Conservation (phyloP, 2,888 invertebrate species). For the Linnaemya tessellans region DNA sequence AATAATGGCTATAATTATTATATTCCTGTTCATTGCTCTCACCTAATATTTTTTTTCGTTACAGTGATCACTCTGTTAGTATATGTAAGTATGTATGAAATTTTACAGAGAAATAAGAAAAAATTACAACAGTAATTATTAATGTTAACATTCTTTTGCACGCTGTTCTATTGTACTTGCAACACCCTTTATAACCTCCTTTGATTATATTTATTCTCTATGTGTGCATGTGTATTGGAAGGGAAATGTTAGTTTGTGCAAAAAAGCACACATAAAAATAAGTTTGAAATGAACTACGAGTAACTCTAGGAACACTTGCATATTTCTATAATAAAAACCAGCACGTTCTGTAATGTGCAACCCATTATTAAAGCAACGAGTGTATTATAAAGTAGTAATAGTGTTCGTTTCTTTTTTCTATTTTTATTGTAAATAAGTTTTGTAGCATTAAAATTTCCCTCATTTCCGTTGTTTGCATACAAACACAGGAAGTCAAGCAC, state of each 20-base stretch:
- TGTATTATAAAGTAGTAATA: conserved; percentile 64
- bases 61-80: conserved; percentile 41
- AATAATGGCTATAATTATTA: neutral
- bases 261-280: conserved; percentile 45
- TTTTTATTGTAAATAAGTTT: conserved; percentile 64
- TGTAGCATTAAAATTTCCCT: conserved; percentile 71
- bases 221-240: neutral
- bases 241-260: conserved; percentile 64
- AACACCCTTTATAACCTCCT: conserved; percentile 58
- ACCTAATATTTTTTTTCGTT: conserved; percentile 16
- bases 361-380: conserved; percentile 63
- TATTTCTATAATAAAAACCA: conserved; percentile 38
- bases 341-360: conserved; percentile 69
- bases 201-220: conserved; percentile 15
- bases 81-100: neutral
- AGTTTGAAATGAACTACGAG: conserved; percentile 37
- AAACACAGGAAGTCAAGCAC: conserved; percentile 69
- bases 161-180: conserved; percentile 32
- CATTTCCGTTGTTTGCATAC: conserved; percentile 70
- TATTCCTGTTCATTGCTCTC: neutral
- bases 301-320: conserved; percentile 32
- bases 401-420: conserved; percentile 28
- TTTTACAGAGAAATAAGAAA: conserved; percentile 4
- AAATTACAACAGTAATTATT: conserved; percentile 59
- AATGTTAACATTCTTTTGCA: conserved; percentile 56